Evolutionary conservation across 2,797 vertebrate genomes (phyloP).

Genomic region (Serranus cabrilla): DNA sequence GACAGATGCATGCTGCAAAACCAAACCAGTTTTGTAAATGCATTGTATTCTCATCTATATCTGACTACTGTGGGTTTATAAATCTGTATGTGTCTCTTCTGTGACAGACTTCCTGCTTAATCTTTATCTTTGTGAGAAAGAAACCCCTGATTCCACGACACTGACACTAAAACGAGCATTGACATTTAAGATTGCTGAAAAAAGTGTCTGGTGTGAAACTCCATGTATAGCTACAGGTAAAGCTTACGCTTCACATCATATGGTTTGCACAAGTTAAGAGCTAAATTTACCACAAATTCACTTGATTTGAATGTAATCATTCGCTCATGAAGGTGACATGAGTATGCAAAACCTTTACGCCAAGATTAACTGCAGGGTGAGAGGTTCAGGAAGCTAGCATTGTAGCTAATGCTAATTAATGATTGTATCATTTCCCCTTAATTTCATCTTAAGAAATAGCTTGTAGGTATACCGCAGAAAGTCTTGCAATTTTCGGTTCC

Average conservation of each 20-base stretch:
- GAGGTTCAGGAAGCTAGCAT: too few species aligned
- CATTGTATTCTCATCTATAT: background rate
- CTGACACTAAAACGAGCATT: background rate
- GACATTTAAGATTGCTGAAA: background rate
- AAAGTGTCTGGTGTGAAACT: background rate
- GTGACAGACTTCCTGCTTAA: background rate
- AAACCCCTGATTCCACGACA: background rate
- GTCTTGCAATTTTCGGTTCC: too few species aligned
- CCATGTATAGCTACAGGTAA: background rate
- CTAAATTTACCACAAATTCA: background rate
- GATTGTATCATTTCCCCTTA: too few species aligned
- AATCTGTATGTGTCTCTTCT: background rate
- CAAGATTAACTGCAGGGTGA: too few species aligned
- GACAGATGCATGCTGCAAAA: background rate
- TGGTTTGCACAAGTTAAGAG: background rate
- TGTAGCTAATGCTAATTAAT: too few species aligned
- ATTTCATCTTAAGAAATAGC: too few species aligned
- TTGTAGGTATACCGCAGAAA: too few species aligned
- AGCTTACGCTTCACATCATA: background rate
- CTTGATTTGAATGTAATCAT: too few species aligned
- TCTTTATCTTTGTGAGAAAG: background rate
- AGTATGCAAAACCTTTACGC: too few species aligned
- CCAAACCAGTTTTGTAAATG: background rate
- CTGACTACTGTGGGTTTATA: constrained; percentile 2
- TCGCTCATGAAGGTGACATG: background rate